Conservation (phyloP, 2,113 vertebrate genomes). For the Zingel zingel region DNA sequence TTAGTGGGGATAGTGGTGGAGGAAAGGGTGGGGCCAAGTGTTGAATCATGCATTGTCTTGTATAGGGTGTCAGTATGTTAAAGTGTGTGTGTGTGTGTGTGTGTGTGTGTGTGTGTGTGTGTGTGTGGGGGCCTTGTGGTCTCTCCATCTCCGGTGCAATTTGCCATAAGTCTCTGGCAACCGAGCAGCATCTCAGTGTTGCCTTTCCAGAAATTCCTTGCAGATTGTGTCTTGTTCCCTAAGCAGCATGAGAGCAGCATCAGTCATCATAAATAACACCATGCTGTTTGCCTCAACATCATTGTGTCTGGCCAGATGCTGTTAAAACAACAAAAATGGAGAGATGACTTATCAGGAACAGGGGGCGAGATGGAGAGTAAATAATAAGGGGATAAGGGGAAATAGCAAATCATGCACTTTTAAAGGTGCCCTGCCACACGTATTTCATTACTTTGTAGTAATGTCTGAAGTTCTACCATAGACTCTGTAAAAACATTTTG, state of each 20-base stretch:
- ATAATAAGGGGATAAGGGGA: background rate
- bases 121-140: constrained; percentile 35
- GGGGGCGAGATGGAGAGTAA: background rate
- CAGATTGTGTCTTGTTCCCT: constrained; percentile 58
- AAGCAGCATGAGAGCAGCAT: constrained; percentile 56
- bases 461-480: no score
- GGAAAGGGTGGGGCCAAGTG: constrained; percentile 39
- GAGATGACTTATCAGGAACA: constrained; percentile 18
- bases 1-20: constrained; percentile 49
- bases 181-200: constrained; percentile 29
- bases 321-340: constrained; percentile 39
- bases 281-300: constrained; percentile 42
- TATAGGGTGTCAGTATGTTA: constrained; percentile 30
- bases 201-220: constrained; percentile 62
- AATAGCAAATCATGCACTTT: background rate
- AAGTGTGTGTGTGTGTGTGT: constrained; percentile 9
- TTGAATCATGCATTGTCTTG: constrained; percentile 64
- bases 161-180: constrained; percentile 63
- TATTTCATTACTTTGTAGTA: no score
- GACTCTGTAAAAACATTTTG: no score
- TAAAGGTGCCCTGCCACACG: background rate
- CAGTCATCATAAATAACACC: constrained; percentile 70
- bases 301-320: constrained; percentile 54
- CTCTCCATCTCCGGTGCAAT: constrained; percentile 37
- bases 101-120: background rate